Base-by-base conservation (phyloP, 2,797 vertebrate genomes). In the Pipistrellus pipistrellus region DNA sequence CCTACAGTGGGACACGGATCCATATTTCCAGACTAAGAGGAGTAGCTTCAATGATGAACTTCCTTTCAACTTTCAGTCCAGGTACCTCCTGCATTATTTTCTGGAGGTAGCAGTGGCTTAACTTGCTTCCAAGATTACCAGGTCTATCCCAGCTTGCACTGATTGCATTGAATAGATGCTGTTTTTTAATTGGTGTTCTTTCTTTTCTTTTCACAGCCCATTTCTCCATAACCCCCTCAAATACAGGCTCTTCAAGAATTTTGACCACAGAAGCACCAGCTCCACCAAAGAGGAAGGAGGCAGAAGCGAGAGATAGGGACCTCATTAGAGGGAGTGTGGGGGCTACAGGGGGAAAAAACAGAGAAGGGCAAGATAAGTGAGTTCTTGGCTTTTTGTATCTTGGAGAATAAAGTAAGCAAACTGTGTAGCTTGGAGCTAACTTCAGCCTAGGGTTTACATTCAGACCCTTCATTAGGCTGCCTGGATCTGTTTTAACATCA, bases 391-490 rank as follows among this genome's bases (percentile, higher is more conserved):
- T 9, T 93, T 53, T 85, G 35, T 73, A n/a, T 88, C 64, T 83
- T 46, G 2, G 84, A 91, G 93, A 95, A 86, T 85, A 44, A 94
- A 91, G 82, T 35, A 89, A 77, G 81, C 53, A 85, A 55, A 84
- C 80, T 80, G 35, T 64, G 20, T 85, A 88, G 57, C 81, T 85
- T 94, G n/a, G 88, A 88, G 73, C 85, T 71, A 95, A 94, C 53
- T 89, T 83, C 83, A 95, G 66, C 71, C 83, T 72, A 57, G 55
- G 66, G 76, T 85, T 92, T 94, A 90, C 88, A 84, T 7, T 66
- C 68, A 95, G 81, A 88, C 27, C 66, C 57, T 91, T 95, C 62
- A 93, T 96, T 95, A 85, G 72, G 48, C 51, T 94, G 78, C 91
- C 85, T 90, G 71, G 51, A 41, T 95, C 68, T 94, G 76, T 87